phyloP scores from a whole-genome alignment of 2,797 vertebrate genomes.

The Epinephelus coioides region DNA sequence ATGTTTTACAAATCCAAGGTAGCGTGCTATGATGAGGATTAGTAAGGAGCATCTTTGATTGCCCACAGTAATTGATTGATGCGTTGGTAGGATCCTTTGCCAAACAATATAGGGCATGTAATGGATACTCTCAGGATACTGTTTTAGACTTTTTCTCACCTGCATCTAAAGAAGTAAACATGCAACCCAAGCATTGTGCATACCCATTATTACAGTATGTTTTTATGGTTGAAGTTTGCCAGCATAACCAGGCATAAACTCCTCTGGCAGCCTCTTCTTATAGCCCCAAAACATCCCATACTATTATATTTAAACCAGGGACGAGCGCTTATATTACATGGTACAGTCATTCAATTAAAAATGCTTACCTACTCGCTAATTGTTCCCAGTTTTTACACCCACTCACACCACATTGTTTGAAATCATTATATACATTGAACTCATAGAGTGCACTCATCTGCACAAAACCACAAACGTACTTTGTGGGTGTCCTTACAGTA shows the following conservation, averaged over 20 bases:
- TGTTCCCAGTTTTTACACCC: neutral
- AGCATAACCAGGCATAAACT: no score
- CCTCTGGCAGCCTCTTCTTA: neutral
- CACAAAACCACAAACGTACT: neutral
- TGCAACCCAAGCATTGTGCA: neutral
- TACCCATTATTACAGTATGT: neutral
- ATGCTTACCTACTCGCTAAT: neutral
- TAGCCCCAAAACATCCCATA: neutral
- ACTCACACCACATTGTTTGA: neutral
- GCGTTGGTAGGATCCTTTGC: neutral
- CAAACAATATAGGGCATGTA: neutral
- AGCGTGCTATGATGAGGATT: slow-evolving; percentile 7
- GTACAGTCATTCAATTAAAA: neutral
- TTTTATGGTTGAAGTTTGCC: neutral
- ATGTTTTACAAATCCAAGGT: slow-evolving; percentile 41
- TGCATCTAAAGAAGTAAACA: neutral
- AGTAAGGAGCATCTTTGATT: slow-evolving; percentile 7
- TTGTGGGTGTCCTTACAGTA: neutral
- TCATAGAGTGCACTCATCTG: neutral
- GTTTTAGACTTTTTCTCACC: neutral
- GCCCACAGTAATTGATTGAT: neutral
- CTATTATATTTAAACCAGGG: neutral
- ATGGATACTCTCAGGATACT: neutral
- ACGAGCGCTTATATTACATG: neutral
- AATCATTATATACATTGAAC: neutral